Evolutionary conservation across 1,140 invertebrate genomes (phyloP), one percentile per base, ranked within the genome.

Genomic region (Sesamia nonagrioides): DNA sequence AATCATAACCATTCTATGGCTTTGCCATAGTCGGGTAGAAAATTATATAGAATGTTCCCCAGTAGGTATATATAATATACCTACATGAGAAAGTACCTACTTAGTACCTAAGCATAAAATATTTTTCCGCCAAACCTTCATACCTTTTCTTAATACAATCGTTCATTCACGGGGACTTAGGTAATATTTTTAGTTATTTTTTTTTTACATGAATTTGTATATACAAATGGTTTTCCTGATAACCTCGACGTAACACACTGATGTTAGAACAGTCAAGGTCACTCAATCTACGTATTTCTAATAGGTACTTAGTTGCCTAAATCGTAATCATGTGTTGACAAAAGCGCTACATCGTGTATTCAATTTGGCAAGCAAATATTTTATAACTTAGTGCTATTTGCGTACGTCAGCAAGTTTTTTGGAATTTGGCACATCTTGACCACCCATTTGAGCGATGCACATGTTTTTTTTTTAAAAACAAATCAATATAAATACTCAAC

Each of bases 261-360:
- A 63, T 66, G 61, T 42, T 50, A 48, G n/a, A 1, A 21, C 66
- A 48, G 42, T 69, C 66, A 69, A 69, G 66, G 66, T 50, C 35
- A 15, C 42, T 50, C 6, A 21, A 40, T 69, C 42, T 48, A n/a
- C 18, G 18, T 33, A 69, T 69, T 50, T 69, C 7, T 66, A 69
- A 68, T 21, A 40, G 37, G 37, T 40, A 21, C 40, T 13, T 7
- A 17, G 60, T 8, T 63, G 27, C 42, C 40, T 69, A 6, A 6
- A 61, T 69, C 13, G 18, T 27, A 50, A 69, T 50, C 40, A 69
- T 33, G 18, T 13, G 63, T 48, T 18, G 27, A 58, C 4, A 21
- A 45, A 45, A 45, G 56, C 21, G 9, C 0, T 40, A 58, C 21
- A 58, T 58, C 13, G 9, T 60, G 11, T 60, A 11, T 40, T 6